Evolutionary conservation across 2,888 invertebrate species (phyloP).

Genomic region (Drosophila sordidapex): DNA sequence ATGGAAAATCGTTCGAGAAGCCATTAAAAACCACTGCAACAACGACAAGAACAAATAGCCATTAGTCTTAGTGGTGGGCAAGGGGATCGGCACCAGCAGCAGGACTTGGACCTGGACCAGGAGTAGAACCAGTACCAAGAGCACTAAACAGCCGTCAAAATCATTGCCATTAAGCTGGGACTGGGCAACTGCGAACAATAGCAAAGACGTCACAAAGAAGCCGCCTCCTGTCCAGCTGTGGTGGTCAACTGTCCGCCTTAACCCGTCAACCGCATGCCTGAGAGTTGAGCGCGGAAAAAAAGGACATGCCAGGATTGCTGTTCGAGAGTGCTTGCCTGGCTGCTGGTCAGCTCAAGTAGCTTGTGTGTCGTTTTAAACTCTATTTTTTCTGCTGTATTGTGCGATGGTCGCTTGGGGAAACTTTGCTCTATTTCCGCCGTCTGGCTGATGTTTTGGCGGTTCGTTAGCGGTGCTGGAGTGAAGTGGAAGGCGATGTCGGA

Average conservation of each 20-base stretch:
- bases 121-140: conserved; percentile 2
- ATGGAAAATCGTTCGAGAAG: conserved; percentile 38
- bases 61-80: conserved; percentile 54
- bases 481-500: conserved; percentile 45
- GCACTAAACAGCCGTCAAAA: conserved; percentile 82
- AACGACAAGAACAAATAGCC: conserved; percentile 46
- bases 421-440: conserved; percentile 81
- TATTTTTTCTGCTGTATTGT: conserved; percentile 14
- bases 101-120: conserved; percentile 14
- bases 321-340: conserved; percentile 31
- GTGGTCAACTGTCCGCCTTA: conserved; percentile 78
- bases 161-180: conserved; percentile 80
- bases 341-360: conserved; percentile 70
- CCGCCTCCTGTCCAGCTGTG: conserved; percentile 45
- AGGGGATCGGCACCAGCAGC: background rate
- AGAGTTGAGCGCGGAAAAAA: conserved; percentile 55
- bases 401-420: conserved; percentile 45
- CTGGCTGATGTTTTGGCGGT: conserved; percentile 75
- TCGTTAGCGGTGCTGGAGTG: conserved; percentile 54
- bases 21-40: conserved; percentile 33
- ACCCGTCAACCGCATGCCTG: conserved; percentile 75
- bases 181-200: conserved; percentile 56
- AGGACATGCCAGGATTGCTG: conserved; percentile 2
- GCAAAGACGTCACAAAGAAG: conserved; percentile 51
- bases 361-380: conserved; percentile 69